Evolutionary conservation across 2,888 invertebrate species (phyloP), one percentile per base, ranked within the genome.

Genomic region (Lydus trimaculatus): DNA sequence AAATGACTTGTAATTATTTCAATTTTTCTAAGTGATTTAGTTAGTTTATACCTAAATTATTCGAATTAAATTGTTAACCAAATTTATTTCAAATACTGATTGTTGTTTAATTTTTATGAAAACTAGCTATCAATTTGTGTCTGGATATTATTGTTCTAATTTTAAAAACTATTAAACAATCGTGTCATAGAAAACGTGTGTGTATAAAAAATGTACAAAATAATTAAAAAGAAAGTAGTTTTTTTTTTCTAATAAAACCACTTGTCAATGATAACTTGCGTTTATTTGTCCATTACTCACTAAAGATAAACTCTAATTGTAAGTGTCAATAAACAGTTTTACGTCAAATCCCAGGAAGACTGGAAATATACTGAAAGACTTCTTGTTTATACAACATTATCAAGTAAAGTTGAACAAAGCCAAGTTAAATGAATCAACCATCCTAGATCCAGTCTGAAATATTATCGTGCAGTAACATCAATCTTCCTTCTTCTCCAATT

Each of bases 31-130:
- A 62, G 61, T 58, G 36, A 61, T 31, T 48, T 33, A 71, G 60
- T 52, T 66, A 69, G 69, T 66, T 43, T 48, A 63, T 66, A 63
- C 70, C 72, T 76, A 74, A 75, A 75, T 74, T 75, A 76, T 75
- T 74, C 68, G 70, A 73, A 71, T 73, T 75, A 70, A 73, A 72
- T 76, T 73, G 73, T 73, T 77, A 75, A 75, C 75, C 76, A 75
- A 75, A 75, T 74, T 62, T 65, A 58, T 62, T 25, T 59, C 61
- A 56, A 58, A 63, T 63, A 43, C 17, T 56, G 28, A 60, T 58
- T 61, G 65, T 64, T 64, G 31, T 64, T 15, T 28, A n/a, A n/a
- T 58, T 31, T 65, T 31, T 58, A 52, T 66, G 65, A 58, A 61
- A 33, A 65, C 43, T 23, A 20, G 33, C 61, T 43, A 31, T 61